phyloP scores from a whole-genome alignment of 2,888 invertebrate species.

The Anodontia alba region DNA sequence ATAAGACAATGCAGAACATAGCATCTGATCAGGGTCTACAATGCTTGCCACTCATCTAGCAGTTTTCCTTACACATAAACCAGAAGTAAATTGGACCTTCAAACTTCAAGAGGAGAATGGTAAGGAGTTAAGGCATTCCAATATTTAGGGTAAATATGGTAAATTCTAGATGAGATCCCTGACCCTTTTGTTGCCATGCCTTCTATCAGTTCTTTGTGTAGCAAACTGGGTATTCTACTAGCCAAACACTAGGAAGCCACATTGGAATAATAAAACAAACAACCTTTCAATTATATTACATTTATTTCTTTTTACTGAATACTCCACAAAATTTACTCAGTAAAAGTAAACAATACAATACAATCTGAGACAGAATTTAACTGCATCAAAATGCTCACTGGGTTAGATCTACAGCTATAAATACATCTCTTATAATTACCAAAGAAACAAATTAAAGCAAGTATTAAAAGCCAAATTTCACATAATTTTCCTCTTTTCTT shows the following conservation, averaged over 20 bases:
- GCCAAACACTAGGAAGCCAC: neutral
- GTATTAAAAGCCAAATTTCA: neutral
- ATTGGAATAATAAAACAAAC: neutral
- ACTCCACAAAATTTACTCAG: conserved; percentile 1
- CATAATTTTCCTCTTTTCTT: neutral
- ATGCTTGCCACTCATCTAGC: no score
- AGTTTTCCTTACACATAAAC: no score
- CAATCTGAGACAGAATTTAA: neutral
- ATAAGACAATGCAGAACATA: no score
- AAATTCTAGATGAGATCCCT: neutral
- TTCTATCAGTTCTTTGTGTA: conserved; percentile 33
- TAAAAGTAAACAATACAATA: conserved; percentile 8
- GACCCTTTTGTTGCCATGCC: conserved; percentile 61
- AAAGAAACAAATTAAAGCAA: neutral
- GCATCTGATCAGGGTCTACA: no score
- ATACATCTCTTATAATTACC: neutral
- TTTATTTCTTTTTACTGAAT: conserved; percentile 1
- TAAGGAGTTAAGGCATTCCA: no score
- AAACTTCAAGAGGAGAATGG: no score
- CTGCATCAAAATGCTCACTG: conserved; percentile 10
- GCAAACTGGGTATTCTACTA: neutral
- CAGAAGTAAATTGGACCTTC: no score
- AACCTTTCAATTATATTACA: neutral
- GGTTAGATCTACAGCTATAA: neutral
- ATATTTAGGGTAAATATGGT: no score